Evolutionary conservation across 2,888 invertebrate species (phyloP).

Genomic region (Drosophila subquinaria): DNA sequence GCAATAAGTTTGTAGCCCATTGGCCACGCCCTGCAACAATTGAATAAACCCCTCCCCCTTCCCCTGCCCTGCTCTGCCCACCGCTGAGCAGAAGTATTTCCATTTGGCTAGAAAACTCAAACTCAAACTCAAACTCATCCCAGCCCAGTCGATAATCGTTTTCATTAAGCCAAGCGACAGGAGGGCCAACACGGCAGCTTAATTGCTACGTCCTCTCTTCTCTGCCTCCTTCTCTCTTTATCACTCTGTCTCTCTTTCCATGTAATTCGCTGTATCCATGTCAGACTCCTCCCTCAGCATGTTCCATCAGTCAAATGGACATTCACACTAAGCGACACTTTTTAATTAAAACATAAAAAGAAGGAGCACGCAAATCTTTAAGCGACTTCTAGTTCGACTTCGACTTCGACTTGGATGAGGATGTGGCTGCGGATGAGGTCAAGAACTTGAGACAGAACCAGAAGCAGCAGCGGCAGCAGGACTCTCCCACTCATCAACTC

Average conservation of each 20-base stretch:
- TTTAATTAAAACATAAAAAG: constrained; percentile 79
- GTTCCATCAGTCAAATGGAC: constrained; percentile 75
- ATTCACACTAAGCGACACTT: constrained; percentile 75
- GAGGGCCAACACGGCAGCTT: constrained; percentile 60
- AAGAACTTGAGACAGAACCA: background rate
- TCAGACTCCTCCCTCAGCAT: constrained; percentile 10
- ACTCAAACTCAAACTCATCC: constrained; percentile 13
- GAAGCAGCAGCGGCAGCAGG: background rate
- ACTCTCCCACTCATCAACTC: constrained; percentile 8
- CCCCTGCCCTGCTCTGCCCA: background rate
- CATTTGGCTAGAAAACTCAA: constrained; percentile 31
- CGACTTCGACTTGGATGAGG: background rate
- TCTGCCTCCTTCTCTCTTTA: background rate
- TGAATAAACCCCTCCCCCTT: background rate
- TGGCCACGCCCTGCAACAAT: constrained; percentile 37
- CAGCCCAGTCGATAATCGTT: constrained; percentile 72
- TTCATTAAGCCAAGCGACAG: constrained; percentile 72
- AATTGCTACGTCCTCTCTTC: constrained; percentile 56
- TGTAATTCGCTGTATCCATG: constrained; percentile 24
- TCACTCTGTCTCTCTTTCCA: background rate
- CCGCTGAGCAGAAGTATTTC: constrained; percentile 20
- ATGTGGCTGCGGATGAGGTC: background rate
- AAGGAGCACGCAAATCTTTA: constrained; percentile 58
- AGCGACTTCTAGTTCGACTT: constrained; percentile 21
- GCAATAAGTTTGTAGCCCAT: constrained; percentile 72